A percentile compares a stretch with the other conserved stretches of the same genome.
phyloP scores from a whole-genome alignment of 2,888 invertebrate species.

The Drosophila macrothrix region DNA sequence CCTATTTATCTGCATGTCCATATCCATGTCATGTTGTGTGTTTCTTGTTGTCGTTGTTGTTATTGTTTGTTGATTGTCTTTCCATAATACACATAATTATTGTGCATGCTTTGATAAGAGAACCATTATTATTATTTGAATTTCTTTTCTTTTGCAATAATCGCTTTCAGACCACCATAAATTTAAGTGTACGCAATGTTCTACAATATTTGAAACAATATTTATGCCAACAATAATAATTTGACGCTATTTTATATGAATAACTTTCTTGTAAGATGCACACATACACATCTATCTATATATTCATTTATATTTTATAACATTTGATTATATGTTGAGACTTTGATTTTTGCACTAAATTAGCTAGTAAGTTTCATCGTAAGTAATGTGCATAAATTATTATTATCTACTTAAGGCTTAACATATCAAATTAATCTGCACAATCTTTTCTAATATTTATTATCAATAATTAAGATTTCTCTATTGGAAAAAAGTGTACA shows the following conservation, averaged over 20 bases:
- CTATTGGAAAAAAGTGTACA: neutral
- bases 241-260: conserved; percentile 50
- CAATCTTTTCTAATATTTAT: neutral
- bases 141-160: conserved; percentile 10
- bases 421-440: neutral
- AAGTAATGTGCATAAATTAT: conserved; percentile 1
- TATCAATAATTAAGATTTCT: neutral
- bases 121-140: neutral
- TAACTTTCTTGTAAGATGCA: neutral
- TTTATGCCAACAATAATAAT: conserved; percentile 12
- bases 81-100: neutral
- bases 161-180: conserved; percentile 2
- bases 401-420: neutral
- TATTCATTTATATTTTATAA: conserved; percentile 2
- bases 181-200: conserved; percentile 3
- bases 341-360: conserved; percentile 2
- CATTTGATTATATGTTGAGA: neutral
- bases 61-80: neutral
- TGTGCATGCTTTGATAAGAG: neutral
- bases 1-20: conserved; percentile 15
- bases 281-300: neutral
- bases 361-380: neutral
- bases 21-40: conserved; percentile 15
- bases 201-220: neutral
- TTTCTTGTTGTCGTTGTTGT: neutral